phyloP scores from a whole-genome alignment of 1,140 invertebrate species.

The Octopus bimaculoides region DNA sequence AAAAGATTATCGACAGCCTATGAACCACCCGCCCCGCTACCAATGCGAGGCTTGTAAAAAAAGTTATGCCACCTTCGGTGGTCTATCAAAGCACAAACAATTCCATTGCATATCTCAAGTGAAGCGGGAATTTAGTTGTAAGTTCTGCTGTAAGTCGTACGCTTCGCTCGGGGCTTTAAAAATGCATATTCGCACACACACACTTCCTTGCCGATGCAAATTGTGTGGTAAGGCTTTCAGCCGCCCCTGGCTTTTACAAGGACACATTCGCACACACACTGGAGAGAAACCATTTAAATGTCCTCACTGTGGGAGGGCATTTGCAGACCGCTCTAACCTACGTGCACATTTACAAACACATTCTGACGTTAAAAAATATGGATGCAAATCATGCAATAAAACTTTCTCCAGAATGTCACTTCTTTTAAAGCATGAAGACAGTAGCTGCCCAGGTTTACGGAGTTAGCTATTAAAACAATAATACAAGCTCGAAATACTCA shows the following conservation, averaged over 20 bases:
- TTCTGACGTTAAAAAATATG: conserved; percentile 97
- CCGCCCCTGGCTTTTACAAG: conserved; percentile 46
- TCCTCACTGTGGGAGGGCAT: conserved; percentile 86
- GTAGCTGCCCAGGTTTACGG: conserved; percentile 66
- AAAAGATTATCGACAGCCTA: neutral
- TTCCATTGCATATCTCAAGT: conserved; percentile 88
- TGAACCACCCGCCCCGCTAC: conserved; percentile 65
- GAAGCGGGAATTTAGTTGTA: conserved; percentile 92
- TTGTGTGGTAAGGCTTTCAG: conserved; percentile 73
- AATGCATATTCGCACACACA: conserved; percentile 98
- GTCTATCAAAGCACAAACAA: conserved; percentile 91
- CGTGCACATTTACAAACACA: conserved; percentile 96
- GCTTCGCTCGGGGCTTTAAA: conserved; percentile 92
- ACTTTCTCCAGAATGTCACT: conserved; percentile 98
- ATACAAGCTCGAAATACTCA: neutral
- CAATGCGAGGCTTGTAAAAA: conserved; percentile 91
- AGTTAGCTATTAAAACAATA: neutral
- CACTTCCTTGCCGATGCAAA: conserved; percentile 93
- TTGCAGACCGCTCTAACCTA: conserved; percentile 92
- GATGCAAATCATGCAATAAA: conserved; percentile 86
- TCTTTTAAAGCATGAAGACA: conserved; percentile 87
- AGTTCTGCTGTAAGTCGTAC: conserved; percentile 94
- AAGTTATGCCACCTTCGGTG: conserved; percentile 93
- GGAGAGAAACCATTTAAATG: conserved; percentile 52
- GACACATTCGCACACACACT: conserved; percentile 49